Conservation (phyloP, 2,113 vertebrate genomes). For the human region GRCh38 chr4:112047501-112048000, state of each 20-base stretch:
- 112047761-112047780: neutral
- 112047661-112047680: neutral
- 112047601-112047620: neutral
- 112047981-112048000: neutral
- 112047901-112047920: neutral
- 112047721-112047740: neutral
- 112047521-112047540: slow-evolving; percentile 3
- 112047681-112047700: neutral
- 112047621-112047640: neutral
- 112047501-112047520: neutral
- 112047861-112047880: neutral
- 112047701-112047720: neutral
- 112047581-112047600: neutral
- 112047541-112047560: neutral
- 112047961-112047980: neutral
- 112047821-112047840: neutral
- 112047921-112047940: neutral
- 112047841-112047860: neutral
- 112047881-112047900: neutral
- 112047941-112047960: neutral
- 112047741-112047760: neutral
- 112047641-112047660: slow-evolving; percentile 1
- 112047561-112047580: neutral
- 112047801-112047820: neutral
- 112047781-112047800: neutral